Evolutionary conservation across 2,797 vertebrate genomes (phyloP).

Genomic region (Xyrichtys novacula): DNA sequence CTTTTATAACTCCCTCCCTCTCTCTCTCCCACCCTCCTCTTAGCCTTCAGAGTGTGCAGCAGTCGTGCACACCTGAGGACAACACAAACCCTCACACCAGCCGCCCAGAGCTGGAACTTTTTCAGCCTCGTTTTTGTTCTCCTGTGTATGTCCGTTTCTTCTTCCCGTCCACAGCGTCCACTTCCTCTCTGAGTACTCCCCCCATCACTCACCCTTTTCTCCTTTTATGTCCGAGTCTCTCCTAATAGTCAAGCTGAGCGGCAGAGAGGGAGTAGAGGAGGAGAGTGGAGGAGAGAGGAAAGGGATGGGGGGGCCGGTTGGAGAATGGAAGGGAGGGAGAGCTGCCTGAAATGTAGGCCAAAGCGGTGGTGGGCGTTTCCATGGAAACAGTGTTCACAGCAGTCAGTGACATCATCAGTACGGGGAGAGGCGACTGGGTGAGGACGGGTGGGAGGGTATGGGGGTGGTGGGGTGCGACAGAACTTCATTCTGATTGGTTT

Average conservation of each 20-base stretch:
- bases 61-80: constrained; percentile 59
- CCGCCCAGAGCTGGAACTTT: constrained; percentile 58
- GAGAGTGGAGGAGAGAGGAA: constrained; percentile 70
- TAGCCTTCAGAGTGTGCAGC: constrained; percentile 57
- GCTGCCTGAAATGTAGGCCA: constrained; percentile 94
- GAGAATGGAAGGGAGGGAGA: constrained; percentile 80
- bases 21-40: constrained; percentile 35
- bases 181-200: constrained; percentile 47
- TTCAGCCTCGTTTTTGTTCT: constrained; percentile 62
- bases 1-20: constrained; percentile 52
- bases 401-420: constrained; percentile 91
- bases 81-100: not conserved
- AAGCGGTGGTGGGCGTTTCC: constrained; percentile 91
- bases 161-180: constrained; percentile 67
- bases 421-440: constrained; percentile 72
- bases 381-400: constrained; percentile 92
- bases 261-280: constrained; percentile 32
- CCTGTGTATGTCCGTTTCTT: constrained; percentile 64
- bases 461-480: constrained; percentile 32
- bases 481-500: constrained; percentile 62
- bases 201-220: not conserved
- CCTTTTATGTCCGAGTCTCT: constrained; percentile 52
- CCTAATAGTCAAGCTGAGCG: constrained; percentile 54
- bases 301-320: not conserved
- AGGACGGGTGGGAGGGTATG: not conserved